A percentile compares a stretch with the other conserved stretches of the same genome.
Evolutionary conservation across 1,140 invertebrate genomes (phyloP).

Genomic region (Oryctes rhinoceros): DNA sequence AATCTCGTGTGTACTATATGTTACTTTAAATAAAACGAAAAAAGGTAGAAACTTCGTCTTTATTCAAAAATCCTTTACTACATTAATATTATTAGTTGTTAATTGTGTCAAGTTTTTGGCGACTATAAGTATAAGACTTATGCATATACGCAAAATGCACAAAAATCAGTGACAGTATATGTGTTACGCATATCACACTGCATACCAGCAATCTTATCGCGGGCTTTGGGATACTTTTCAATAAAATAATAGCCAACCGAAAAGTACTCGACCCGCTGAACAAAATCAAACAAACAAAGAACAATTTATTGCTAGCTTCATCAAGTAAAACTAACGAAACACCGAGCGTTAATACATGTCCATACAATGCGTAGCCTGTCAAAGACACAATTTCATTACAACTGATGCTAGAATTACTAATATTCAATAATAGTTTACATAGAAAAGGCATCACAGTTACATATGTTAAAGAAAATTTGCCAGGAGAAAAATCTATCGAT

Average conservation of each 20-base stretch:
- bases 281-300: slow-evolving; percentile 60
- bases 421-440: slow-evolving; percentile 55
- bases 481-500: slow-evolving; percentile 52
- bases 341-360: slow-evolving; percentile 61
- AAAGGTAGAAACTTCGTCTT: neutral
- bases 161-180: slow-evolving; percentile 63
- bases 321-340: slow-evolving; percentile 60
- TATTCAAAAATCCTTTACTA: slow-evolving; percentile 20
- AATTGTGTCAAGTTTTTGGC: slow-evolving; percentile 2
- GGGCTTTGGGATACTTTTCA: slow-evolving; percentile 61
- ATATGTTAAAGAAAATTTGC: slow-evolving; percentile 56
- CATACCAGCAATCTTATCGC: slow-evolving; percentile 62
- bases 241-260: slow-evolving; percentile 60
- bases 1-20: too few relatives aligned
- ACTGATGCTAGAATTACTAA: slow-evolving; percentile 57
- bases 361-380: slow-evolving; percentile 64
- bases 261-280: slow-evolving; percentile 63
- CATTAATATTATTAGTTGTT: neutral
- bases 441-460: slow-evolving; percentile 56
- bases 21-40: too few relatives aligned
- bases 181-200: slow-evolving; percentile 59
- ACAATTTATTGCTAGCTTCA: slow-evolving; percentile 60
- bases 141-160: slow-evolving; percentile 65
- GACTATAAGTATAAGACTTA: slow-evolving; percentile 42
- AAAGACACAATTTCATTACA: slow-evolving; percentile 60